phyloP scores from a whole-genome alignment of 2,888 invertebrate species.

The Synergus gifuensis region DNA sequence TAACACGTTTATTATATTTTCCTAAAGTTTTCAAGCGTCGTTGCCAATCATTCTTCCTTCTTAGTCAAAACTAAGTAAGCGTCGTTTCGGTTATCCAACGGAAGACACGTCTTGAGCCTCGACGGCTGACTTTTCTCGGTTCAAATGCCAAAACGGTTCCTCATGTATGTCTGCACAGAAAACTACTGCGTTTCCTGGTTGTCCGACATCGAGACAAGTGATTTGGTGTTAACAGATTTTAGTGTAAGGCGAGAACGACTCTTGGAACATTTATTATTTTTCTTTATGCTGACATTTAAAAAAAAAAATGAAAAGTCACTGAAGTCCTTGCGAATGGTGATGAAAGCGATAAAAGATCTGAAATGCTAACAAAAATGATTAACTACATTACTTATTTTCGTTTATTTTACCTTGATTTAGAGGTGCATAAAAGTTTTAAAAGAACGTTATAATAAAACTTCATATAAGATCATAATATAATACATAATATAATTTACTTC shows the following conservation, averaged over 20 bases:
- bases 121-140: constrained; percentile 26
- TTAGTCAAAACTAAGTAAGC: not conserved
- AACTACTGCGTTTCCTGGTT: constrained; percentile 11
- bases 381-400: too few species aligned
- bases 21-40: not conserved
- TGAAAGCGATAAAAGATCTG: too few species aligned
- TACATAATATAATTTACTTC: too few species aligned
- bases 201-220: constrained; percentile 23
- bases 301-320: too few species aligned
- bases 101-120: not conserved
- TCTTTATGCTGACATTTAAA: not conserved
- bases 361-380: too few species aligned
- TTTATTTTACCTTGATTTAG: too few species aligned
- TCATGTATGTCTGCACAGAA: not conserved
- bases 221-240: not conserved
- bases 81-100: constrained; percentile 1
- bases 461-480: too few species aligned
- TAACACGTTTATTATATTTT: not conserved
- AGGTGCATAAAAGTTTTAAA: not conserved
- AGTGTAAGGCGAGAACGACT: not conserved
- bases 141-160: constrained; percentile 20
- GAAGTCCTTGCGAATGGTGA: too few species aligned
- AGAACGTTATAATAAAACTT: too few species aligned
- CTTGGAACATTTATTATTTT: not conserved
- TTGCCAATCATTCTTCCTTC: not conserved